Conservation (phyloP, 2,888 invertebrate species). For the Tortricodes alternella region DNA sequence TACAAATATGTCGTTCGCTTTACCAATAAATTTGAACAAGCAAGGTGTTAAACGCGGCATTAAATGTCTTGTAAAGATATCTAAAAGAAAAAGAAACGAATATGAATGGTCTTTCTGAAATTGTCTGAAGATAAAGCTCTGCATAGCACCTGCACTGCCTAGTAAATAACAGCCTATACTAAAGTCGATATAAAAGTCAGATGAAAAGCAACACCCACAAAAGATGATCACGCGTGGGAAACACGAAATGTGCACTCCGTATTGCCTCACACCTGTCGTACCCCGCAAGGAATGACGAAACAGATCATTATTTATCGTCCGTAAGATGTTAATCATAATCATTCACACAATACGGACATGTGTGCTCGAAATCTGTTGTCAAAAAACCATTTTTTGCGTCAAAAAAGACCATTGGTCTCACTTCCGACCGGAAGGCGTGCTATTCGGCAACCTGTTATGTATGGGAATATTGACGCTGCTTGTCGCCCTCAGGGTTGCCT, state of each 20-base stretch:
- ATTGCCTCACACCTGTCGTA: slow-evolving; percentile 59
- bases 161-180: slow-evolving; percentile 12
- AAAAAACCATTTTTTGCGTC: slow-evolving; percentile 51
- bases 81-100: neutral
- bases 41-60: slow-evolving; percentile 10
- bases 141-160: neutral
- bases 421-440: slow-evolving; percentile 78
- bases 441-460: slow-evolving; percentile 76
- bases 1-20: slow-evolving; percentile 39
- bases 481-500: slow-evolving; percentile 54
- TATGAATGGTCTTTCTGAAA: neutral
- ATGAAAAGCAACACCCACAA: slow-evolving; percentile 45
- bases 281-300: slow-evolving; percentile 42
- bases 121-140: slow-evolving; percentile 1
- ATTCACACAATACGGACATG: slow-evolving; percentile 56
- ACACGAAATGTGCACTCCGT: slow-evolving; percentile 58
- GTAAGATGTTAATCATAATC: slow-evolving; percentile 67
- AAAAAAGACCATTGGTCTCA: slow-evolving; percentile 71
- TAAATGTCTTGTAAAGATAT: slow-evolving; percentile 7
- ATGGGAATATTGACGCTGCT: slow-evolving; percentile 73
- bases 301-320: slow-evolving; percentile 57
- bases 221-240: slow-evolving; percentile 60
- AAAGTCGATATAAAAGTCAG: slow-evolving; percentile 42
- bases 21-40: slow-evolving; percentile 39
- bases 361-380: slow-evolving; percentile 62